phyloP scores from a whole-genome alignment of 2,113 vertebrate genomes.

The Gymnobelideus leadbeateri region DNA sequence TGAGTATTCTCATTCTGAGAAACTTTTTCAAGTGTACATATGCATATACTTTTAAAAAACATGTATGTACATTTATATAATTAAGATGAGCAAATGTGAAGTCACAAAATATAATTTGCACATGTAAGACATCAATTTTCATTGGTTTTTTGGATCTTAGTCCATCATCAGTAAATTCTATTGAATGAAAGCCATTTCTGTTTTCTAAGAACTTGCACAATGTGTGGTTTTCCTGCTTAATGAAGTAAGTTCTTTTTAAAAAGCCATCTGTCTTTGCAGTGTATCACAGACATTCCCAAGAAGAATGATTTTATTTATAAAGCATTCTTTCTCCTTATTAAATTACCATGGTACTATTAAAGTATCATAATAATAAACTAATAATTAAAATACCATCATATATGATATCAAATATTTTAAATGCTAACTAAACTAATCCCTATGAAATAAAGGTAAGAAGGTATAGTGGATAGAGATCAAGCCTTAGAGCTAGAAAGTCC shows the following conservation, averaged over 20 bases:
- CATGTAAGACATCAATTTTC: slow-evolving; percentile 14
- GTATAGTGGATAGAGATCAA: neutral
- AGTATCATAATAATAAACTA: slow-evolving; percentile 65
- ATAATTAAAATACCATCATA: slow-evolving; percentile 75
- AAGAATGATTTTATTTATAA: slow-evolving; percentile 62
- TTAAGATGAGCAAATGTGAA: slow-evolving; percentile 22
- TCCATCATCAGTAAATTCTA: slow-evolving; percentile 26
- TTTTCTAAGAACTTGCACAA: slow-evolving; percentile 50
- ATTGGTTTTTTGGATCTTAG: slow-evolving; percentile 23
- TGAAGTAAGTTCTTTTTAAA: slow-evolving; percentile 52
- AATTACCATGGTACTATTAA: slow-evolving; percentile 62
- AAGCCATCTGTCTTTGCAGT: slow-evolving; percentile 46
- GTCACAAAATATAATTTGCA: slow-evolving; percentile 59
- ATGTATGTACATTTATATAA: neutral
- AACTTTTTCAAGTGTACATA: slow-evolving; percentile 32
- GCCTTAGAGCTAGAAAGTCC: neutral
- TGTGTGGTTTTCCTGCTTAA: slow-evolving; percentile 41
- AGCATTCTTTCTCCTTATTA: slow-evolving; percentile 25
- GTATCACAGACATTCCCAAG: slow-evolving; percentile 43
- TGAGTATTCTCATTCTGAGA: slow-evolving; percentile 52
- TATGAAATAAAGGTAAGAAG: slow-evolving; percentile 50
- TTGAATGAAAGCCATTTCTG: slow-evolving; percentile 39
- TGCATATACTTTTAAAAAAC: neutral
- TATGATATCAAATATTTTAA: slow-evolving; percentile 69
- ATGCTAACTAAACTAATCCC: slow-evolving; percentile 63